A percentile compares a stretch with the other conserved stretches of the same genome.
phyloP scores from a whole-genome alignment of 2,797 vertebrate genomes.

The Pteropus rufus region DNA sequence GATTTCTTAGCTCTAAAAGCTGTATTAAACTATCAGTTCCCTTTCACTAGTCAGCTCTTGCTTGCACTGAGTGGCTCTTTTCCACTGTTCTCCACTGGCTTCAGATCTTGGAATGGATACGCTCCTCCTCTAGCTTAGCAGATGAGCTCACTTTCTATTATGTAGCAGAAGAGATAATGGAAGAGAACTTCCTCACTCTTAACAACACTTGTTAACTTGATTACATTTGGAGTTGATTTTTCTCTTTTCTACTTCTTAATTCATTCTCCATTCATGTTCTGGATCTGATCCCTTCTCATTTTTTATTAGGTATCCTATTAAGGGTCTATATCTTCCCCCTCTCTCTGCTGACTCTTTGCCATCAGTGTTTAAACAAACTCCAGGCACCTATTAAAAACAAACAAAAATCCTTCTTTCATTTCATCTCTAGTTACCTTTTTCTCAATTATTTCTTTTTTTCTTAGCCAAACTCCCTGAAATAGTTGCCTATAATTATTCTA shows the following conservation, averaged over 20 bases:
- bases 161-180: neutral
- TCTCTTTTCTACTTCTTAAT: neutral
- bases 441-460: neutral
- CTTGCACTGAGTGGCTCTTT: neutral
- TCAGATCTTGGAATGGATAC: neutral
- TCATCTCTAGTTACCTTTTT: neutral
- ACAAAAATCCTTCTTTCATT: neutral
- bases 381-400: neutral
- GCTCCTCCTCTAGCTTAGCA: neutral
- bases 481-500: neutral
- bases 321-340: neutral
- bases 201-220: neutral
- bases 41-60: neutral
- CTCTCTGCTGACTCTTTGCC: neutral
- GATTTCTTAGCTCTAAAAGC: neutral
- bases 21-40: neutral
- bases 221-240: neutral
- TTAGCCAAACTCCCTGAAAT: neutral
- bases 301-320: neutral
- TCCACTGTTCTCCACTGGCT: neutral
- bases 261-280: neutral
- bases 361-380: neutral
- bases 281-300: neutral
- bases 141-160: neutral
- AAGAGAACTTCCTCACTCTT: neutral